phyloP scores from a whole-genome alignment of 2,797 vertebrate species.

The Bucorvus abyssinicus region DNA sequence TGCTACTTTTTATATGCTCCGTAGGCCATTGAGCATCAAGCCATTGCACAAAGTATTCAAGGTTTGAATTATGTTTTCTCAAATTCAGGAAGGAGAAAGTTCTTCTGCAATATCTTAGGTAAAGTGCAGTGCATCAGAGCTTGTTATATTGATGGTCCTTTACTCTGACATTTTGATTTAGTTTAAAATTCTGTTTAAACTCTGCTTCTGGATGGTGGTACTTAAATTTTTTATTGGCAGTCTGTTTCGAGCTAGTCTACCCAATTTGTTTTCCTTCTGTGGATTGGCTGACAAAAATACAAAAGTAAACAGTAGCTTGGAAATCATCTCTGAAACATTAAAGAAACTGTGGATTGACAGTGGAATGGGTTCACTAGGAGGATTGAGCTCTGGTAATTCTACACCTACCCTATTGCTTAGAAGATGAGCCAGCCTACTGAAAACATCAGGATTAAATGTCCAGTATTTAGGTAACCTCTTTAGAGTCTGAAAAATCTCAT shows the following conservation, averaged over 20 bases:
- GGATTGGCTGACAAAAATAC: conserved; percentile 44
- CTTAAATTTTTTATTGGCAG: conserved; percentile 59
- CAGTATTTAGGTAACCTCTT: background rate
- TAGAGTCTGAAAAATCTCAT: background rate
- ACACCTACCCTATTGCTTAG: background rate
- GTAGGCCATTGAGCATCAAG: background rate
- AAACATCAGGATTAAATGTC: background rate
- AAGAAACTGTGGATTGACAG: background rate
- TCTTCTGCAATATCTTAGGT: background rate
- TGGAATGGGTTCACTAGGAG: background rate
- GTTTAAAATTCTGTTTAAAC: conserved; percentile 66
- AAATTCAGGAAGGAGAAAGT: background rate
- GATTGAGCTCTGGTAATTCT: background rate
- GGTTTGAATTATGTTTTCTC: background rate
- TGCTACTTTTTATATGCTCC: background rate
- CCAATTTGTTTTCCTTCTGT: conserved; percentile 29
- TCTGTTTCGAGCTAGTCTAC: conserved; percentile 40
- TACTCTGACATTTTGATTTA: conserved; percentile 59
- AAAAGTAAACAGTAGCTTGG: conserved; percentile 21
- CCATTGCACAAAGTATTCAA: background rate
- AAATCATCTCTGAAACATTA: conserved; percentile 9
- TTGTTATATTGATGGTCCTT: conserved; percentile 13
- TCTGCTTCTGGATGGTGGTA: background rate
- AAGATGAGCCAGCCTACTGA: background rate
- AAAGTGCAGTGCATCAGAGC: conserved; percentile 16